Conservation (phyloP, 2,113 vertebrate species). For the Gopherus evgoodei region DNA sequence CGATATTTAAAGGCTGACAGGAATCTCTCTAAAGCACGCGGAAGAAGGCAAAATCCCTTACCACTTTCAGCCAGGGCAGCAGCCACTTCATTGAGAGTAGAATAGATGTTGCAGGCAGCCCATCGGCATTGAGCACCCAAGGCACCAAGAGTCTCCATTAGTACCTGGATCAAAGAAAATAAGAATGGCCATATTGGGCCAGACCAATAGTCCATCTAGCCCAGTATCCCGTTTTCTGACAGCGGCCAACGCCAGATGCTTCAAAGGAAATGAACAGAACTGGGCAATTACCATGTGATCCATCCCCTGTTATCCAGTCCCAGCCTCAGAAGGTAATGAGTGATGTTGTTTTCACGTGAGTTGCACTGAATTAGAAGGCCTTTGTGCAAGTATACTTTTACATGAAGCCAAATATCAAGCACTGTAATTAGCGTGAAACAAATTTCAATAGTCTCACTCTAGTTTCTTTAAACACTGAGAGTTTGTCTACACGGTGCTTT, state of each 20-base stretch:
- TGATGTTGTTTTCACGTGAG: fast-evolving
- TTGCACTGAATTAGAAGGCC: too few species aligned
- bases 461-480: background rate
- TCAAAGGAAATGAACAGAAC: background rate
- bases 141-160: constrained; percentile 96
- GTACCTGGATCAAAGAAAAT: constrained; percentile 80
- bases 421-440: too few species aligned
- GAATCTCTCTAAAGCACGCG: background rate
- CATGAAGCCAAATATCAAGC: background rate
- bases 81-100: constrained; percentile 97
- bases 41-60: constrained; percentile 53
- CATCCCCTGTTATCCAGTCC: background rate
- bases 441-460: fast-evolving
- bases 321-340: background rate
- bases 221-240: background rate
- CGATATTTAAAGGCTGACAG: fast-evolving
- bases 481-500: background rate
- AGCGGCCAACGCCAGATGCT: background rate
- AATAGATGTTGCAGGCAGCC: constrained; percentile 99
- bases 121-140: constrained; percentile 96
- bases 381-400: background rate
- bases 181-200: too few species aligned
- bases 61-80: constrained; percentile 95
- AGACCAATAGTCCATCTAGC: background rate
- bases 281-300: background rate